Evolutionary conservation across 2,797 vertebrate genomes (phyloP).

Genomic region (Thaleichthys pacificus): DNA sequence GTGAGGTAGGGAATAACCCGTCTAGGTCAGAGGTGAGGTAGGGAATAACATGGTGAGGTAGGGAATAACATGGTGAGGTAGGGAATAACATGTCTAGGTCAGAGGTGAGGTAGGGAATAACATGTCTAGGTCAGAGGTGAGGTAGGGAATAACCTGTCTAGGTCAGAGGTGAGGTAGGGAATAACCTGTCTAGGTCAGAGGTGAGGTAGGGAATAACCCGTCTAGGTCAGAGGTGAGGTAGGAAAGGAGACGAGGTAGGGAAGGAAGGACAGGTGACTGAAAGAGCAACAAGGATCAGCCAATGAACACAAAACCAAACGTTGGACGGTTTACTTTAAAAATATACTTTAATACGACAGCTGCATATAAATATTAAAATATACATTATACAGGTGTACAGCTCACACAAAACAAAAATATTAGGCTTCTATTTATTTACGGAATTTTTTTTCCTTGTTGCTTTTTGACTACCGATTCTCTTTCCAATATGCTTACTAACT

Average conservation of each 20-base stretch:
- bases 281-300: background rate
- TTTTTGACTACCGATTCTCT: constrained; percentile 28
- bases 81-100: too few relatives aligned
- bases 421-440: constrained; percentile 77
- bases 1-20: too few relatives aligned
- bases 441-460: constrained; percentile 64
- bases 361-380: constrained; percentile 84
- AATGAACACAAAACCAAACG: constrained; percentile 13
- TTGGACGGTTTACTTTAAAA: constrained; percentile 69
- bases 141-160: too few relatives aligned
- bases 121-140: too few relatives aligned
- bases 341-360: constrained; percentile 81
- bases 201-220: too few relatives aligned
- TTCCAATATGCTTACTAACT: constrained; percentile 63
- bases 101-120: background rate
- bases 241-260: too few relatives aligned
- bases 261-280: background rate
- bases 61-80: too few relatives aligned
- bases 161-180: too few relatives aligned
- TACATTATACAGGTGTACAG: constrained; percentile 78
- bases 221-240: too few relatives aligned
- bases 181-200: too few relatives aligned
- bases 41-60: too few relatives aligned
- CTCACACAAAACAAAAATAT: constrained; percentile 72
- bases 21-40: too few relatives aligned